Evolutionary conservation across 2,797 vertebrate genomes (phyloP), one percentile per base, ranked within the genome.

Genomic region (Tauraco hartlaubi): DNA sequence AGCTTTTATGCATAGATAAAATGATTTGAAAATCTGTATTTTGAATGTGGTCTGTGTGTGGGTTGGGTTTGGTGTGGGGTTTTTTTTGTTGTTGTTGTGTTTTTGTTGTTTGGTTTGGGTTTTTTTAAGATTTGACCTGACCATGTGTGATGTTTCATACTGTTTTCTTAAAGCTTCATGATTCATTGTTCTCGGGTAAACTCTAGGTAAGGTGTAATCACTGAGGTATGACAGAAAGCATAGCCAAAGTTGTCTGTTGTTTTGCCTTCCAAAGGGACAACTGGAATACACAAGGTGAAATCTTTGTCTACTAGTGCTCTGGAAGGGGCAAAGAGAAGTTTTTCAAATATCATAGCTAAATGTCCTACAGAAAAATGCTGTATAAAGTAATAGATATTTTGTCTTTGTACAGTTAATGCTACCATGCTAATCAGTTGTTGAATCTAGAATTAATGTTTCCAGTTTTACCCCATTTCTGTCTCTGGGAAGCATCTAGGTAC

Each of bases 11-110:
- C 39, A 5, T 13, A 25, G 18, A 8, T 52, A 14, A 54, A 81
- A 31, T 9, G n/a, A 18, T n/a, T 54, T 58, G 25, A 15, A 68
- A 82, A 33, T 29, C 5, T 69, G 5, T 0, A 2, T 72, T 75
- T 75, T 63, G 23, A 66, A 41, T 54, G 26, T 49, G 31, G 17
- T 35, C 11, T 43, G 7, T 35, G 5, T 15, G 8, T 12, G 18
- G 12, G 22, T 13, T 2, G 4, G 1, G 13, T 51, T 25, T 25
- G 1, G 4, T 28, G 48, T 20, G 4, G 33, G 11, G 6, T 6
- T 52, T 35, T 18, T 9, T 5, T 33, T 17, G 16, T 52, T 52
- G 19, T 41, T 41, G 39, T 41, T 41, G 39, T 41, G 13, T 41
- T 41, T 41, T 41, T 41, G 39, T 41, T 41, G 39, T 41, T 41